phyloP scores from a whole-genome alignment of 2,113 vertebrate genomes.

The Cheirogaleus medius region DNA sequence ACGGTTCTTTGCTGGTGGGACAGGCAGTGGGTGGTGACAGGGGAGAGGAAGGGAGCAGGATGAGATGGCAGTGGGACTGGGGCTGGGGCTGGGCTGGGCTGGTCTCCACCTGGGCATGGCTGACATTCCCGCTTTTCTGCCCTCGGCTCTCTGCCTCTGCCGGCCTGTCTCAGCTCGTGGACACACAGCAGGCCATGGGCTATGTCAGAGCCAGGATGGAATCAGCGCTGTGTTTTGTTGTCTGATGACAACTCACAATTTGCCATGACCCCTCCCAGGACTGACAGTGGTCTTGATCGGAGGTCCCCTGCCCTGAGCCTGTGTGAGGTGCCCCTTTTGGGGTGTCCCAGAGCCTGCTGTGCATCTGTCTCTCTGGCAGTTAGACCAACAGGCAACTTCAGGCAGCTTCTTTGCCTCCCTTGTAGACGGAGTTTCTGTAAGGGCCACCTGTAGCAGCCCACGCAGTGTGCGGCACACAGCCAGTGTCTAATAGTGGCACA shows the following conservation, averaged over 20 bases:
- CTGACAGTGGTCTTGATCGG: neutral
- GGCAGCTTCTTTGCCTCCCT: neutral
- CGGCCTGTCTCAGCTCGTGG: neutral
- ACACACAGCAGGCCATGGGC: accelerated
- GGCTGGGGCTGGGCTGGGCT: neutral
- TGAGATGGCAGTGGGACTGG: accelerated
- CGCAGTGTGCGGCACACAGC: accelerated
- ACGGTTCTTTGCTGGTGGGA: neutral
- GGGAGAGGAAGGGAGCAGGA: neutral
- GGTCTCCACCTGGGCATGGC: accelerated
- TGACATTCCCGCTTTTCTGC: neutral
- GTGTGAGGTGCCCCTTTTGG: neutral
- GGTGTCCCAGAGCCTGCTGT: neutral
- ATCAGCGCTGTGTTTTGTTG: neutral
- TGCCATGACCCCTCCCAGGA: neutral
- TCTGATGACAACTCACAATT: neutral
- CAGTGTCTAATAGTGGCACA: neutral
- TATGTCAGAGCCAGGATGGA: neutral
- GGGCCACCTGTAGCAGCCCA: too few relatives aligned
- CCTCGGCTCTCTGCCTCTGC: neutral
- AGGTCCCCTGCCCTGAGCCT: neutral
- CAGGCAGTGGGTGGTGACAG: accelerated
- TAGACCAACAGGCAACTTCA: neutral
- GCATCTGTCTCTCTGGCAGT: neutral
- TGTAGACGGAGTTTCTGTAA: neutral